These are phyloP conservation scores for Lepus oiostolus DNA, from an alignment of 2,797 vertebrate species.

Conservation along the genomic window DNA sequence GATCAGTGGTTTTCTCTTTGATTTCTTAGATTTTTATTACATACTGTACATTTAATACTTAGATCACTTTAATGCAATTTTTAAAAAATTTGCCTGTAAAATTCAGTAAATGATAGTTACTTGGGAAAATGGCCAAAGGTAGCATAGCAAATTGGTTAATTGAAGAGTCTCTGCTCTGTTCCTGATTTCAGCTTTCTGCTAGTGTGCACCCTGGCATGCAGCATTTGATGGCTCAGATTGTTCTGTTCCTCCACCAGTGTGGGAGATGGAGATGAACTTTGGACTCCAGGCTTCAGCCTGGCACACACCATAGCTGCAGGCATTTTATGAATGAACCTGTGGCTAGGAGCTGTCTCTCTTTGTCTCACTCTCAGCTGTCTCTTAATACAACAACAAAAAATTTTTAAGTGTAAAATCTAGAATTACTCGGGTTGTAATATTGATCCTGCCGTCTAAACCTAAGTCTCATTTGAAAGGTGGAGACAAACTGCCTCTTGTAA, in stretches of 20 bases:
- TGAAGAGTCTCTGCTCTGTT: no score
- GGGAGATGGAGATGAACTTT: no score
- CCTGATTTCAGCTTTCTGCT: no score
- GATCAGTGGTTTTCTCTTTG: conserved; percentile 1
- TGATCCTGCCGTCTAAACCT: background rate
- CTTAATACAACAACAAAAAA: no score
- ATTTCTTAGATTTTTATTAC: conserved; percentile 32
- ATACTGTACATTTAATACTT: background rate
- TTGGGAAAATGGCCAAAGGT: conserved; percentile 45
- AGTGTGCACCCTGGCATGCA: no score
- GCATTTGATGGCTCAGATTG: no score
- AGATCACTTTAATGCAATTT: background rate
- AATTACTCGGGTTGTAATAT: background rate
- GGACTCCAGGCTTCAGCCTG: no score
- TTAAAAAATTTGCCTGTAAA: conserved; percentile 37
- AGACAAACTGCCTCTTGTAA: background rate
- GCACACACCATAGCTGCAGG: no score
- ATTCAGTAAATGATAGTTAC: conserved; percentile 11
- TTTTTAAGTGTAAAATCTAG: background rate
- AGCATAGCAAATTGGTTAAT: background rate
- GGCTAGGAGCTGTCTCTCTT: no score
- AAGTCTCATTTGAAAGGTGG: conserved; percentile 16
- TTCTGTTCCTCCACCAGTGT: no score
- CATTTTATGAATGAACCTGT: no score
- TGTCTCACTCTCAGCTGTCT: no score